phyloP scores from a whole-genome alignment of 2,113 vertebrate species.

The Hydropotes inermis region DNA sequence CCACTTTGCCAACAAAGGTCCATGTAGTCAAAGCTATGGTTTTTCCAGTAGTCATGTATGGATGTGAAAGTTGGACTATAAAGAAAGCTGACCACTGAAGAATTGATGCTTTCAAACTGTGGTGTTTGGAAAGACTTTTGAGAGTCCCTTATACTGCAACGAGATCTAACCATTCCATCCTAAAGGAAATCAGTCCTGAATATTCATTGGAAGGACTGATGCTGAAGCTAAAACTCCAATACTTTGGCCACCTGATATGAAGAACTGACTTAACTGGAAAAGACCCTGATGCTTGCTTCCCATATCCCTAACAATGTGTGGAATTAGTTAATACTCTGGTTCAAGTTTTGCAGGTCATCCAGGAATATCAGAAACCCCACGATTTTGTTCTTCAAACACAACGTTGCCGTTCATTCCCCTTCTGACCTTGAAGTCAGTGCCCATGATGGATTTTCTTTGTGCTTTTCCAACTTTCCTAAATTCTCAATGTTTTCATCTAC shows the following conservation, averaged over 20 bases:
- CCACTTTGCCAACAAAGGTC: neutral
- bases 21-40: neutral
- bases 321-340: neutral
- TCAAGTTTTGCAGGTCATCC: neutral
- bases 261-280: neutral
- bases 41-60: neutral
- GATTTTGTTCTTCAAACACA: neutral
- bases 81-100: neutral
- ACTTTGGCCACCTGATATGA: neutral
- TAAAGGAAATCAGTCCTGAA: neutral
- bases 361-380: neutral
- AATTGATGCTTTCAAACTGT: neutral
- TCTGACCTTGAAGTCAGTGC: neutral
- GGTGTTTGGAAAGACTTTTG: neutral
- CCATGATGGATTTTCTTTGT: neutral
- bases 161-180: neutral
- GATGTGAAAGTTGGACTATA: neutral
- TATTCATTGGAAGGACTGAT: neutral
- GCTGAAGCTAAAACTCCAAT: neutral
- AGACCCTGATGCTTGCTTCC: neutral
- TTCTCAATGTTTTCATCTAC: neutral
- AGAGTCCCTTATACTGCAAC: neutral
- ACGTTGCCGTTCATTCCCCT: neutral
- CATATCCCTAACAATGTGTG: neutral
- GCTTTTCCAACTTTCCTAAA: neutral